Percentiles rank a stretch among this genome's conserved stretches.
These are phyloP conservation scores for Atractosteus spatula DNA, from an alignment of 2,113 vertebrate genomes.

Conservation along the genomic window DNA sequence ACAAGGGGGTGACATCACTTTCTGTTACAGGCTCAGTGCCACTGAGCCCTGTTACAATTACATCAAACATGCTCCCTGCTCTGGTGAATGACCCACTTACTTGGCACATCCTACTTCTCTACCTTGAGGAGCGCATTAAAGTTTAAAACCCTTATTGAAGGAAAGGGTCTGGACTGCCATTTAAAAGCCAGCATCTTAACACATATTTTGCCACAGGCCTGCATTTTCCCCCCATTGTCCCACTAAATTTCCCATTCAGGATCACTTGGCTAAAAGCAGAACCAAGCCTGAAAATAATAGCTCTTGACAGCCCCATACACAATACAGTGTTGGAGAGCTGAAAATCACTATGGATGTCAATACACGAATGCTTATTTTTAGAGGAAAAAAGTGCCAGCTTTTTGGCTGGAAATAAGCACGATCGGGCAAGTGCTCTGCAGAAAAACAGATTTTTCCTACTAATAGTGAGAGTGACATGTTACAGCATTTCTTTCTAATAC, in stretches of 20 bases:
- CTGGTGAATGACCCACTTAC: slow-evolving; percentile 44
- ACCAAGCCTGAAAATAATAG: slow-evolving; percentile 42
- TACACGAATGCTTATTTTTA: slow-evolving; percentile 57
- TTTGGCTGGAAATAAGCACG: slow-evolving; percentile 37
- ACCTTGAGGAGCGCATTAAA: slow-evolving; percentile 41
- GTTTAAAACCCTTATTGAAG: slow-evolving; percentile 31
- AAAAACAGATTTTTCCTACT: slow-evolving; percentile 27
- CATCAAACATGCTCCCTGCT: slow-evolving; percentile 12
- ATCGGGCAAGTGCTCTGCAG: slow-evolving; percentile 41
- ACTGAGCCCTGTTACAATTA: too few species aligned
- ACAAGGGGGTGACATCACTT: too few species aligned
- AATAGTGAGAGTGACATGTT: too few species aligned
- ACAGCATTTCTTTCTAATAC: too few species aligned
- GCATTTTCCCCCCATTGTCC: slow-evolving; percentile 10
- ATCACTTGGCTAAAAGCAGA: slow-evolving; percentile 30
- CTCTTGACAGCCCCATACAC: slow-evolving; percentile 46
- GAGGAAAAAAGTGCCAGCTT: slow-evolving; percentile 44
- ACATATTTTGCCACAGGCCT: slow-evolving; percentile 29
- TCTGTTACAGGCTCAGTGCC: too few species aligned
- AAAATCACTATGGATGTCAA: slow-evolving; percentile 47
- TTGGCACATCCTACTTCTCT: slow-evolving; percentile 22
- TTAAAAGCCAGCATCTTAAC: slow-evolving; percentile 33
- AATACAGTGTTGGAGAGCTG: slow-evolving; percentile 36
- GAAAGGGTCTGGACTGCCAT: slow-evolving; percentile 24
- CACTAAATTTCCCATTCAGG: slow-evolving; percentile 1